These are phyloP conservation scores for Arion vulgaris DNA, from an alignment of 1,140 invertebrate species.

Conservation along the genomic window DNA sequence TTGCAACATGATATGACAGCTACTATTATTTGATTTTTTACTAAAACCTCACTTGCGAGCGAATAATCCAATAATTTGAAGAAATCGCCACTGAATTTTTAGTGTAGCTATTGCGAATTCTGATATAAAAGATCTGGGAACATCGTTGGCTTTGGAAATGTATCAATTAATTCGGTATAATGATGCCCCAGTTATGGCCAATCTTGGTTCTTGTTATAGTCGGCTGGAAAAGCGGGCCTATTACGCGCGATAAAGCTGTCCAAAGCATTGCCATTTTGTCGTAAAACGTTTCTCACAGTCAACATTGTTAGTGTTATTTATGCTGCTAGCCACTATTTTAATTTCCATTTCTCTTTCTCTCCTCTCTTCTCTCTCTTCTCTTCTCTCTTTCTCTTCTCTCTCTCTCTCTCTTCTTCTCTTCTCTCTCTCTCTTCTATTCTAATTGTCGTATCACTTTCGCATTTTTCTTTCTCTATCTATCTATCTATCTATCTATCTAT, in stretches of 20 bases:
- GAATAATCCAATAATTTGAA: not conserved
- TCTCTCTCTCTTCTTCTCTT: too few species aligned
- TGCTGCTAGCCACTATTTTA: not conserved
- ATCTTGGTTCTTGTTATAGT: not conserved
- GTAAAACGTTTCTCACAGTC: not conserved
- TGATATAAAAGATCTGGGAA: not conserved
- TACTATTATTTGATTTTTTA: not conserved
- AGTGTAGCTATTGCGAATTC: not conserved
- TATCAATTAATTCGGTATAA: conserved; percentile 15
- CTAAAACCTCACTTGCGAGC: not conserved
- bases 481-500: too few species aligned
- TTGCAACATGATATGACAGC: not conserved
- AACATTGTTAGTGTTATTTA: not conserved
- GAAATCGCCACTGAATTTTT: not conserved
- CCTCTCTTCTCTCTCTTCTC: too few species aligned
- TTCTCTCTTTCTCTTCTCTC: too few species aligned
- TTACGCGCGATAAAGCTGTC: not conserved
- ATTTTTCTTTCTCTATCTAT: too few species aligned
- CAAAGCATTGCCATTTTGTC: not conserved
- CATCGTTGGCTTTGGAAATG: not conserved
- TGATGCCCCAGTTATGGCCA: not conserved
- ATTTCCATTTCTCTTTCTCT: too few species aligned
- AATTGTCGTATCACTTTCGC: too few species aligned
- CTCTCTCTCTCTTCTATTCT: too few species aligned
- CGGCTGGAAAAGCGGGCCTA: not conserved